These are phyloP conservation scores for Oryzias javanicus DNA, from an alignment of 2,113 vertebrate genomes.

Conservation along the genomic window DNA sequence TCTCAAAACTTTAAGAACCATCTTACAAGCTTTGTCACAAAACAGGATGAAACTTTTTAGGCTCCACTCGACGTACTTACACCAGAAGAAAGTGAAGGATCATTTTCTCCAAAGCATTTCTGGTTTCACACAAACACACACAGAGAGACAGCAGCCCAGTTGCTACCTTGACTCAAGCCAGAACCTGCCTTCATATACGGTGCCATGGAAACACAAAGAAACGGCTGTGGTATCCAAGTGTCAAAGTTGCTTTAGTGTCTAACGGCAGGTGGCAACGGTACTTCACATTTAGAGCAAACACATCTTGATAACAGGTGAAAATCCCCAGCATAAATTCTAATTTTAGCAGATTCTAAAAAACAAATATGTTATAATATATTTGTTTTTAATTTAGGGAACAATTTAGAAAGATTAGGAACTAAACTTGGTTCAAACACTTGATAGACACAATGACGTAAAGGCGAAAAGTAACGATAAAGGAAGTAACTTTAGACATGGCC, in stretches of 20 bases:
- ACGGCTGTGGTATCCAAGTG: constrained; percentile 46
- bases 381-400: too few relatives aligned
- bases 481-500: too few relatives aligned
- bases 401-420: too few relatives aligned
- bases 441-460: too few relatives aligned
- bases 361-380: too few relatives aligned
- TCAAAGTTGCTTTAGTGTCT: constrained; percentile 45
- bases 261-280: constrained; percentile 29
- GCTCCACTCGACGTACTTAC: background rate
- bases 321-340: too few relatives aligned
- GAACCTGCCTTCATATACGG: constrained; percentile 53
- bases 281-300: background rate
- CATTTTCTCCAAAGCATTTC: background rate
- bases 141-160: constrained; percentile 10
- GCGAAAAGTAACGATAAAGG: too few relatives aligned
- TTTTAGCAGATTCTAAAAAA: too few relatives aligned
- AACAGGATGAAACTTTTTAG: too few relatives aligned
- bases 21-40: background rate
- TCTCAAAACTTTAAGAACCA: constrained; percentile 5
- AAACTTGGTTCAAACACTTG: too few relatives aligned
- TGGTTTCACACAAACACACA: background rate
- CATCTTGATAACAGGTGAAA: background rate
- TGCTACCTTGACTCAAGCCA: constrained; percentile 38
- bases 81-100: background rate
- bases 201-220: constrained; percentile 66